Conservation (phyloP, 1,140 invertebrate species). For the Ylistrum balloti region DNA sequence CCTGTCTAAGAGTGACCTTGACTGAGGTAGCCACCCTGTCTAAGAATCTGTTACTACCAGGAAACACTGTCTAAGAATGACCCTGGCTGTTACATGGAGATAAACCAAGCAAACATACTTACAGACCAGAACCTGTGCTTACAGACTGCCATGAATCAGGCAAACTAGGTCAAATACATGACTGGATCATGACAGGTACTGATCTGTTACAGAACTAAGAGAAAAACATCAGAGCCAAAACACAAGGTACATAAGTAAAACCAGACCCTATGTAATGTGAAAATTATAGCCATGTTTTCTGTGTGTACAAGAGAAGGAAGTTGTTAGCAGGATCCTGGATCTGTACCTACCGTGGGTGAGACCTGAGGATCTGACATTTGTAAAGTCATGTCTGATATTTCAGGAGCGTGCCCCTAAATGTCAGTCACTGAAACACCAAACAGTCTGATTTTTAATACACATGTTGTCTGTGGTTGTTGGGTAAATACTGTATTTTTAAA, state of each 20-base stretch:
- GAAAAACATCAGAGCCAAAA: slow-evolving; percentile 12
- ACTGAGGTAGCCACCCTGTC: too few relatives aligned
- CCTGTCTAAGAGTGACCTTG: too few relatives aligned
- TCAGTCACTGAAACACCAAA: not conserved
- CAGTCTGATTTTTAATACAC: not conserved
- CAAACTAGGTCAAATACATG: too few relatives aligned
- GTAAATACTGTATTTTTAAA: too few relatives aligned
- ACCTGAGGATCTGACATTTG: not conserved
- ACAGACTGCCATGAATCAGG: too few relatives aligned
- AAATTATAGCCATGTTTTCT: not conserved
- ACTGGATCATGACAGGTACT: too few relatives aligned
- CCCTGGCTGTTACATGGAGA: too few relatives aligned
- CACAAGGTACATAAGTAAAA: not conserved
- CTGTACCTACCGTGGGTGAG: not conserved
- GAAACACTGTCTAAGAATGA: too few relatives aligned
- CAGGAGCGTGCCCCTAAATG: not conserved
- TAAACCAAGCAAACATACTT: too few relatives aligned
- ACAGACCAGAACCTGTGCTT: too few relatives aligned
- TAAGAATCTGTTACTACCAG: too few relatives aligned
- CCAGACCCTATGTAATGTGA: not conserved
- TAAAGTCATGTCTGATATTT: not conserved
- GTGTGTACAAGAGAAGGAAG: not conserved
- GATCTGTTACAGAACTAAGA: not conserved
- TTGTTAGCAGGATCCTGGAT: not conserved
- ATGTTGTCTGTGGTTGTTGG: too few relatives aligned